Evolutionary conservation across 1,140 invertebrate genomes (phyloP).

Genomic region (Platorchestia sp.): DNA sequence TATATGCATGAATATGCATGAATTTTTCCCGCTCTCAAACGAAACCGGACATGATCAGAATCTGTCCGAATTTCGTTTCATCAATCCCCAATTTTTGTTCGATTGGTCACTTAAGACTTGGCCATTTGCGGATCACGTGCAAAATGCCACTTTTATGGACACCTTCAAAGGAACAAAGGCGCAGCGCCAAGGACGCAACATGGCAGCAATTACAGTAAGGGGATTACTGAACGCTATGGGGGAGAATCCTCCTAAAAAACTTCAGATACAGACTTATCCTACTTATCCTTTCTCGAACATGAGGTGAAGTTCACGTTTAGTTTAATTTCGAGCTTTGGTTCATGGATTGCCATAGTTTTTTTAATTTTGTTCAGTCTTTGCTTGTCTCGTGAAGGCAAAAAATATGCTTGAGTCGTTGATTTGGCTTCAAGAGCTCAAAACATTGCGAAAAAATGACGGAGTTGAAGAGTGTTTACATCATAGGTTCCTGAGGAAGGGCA

Average conservation of each 20-base stretch:
- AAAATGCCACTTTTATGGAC: not conserved
- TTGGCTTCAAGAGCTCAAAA: not conserved
- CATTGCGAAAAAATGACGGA: too few species aligned
- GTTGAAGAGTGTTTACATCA: too few species aligned
- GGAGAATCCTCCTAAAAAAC: not conserved
- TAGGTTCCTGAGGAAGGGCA: too few species aligned
- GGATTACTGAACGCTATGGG: not conserved
- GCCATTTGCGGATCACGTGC: not conserved
- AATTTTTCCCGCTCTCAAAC: too few species aligned
- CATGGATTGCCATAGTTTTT: too few species aligned
- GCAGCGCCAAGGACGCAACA: not conserved
- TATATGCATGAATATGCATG: not conserved
- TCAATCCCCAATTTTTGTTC: not conserved
- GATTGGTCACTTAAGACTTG: not conserved
- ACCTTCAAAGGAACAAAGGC: not conserved
- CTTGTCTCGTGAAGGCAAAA: too few species aligned
- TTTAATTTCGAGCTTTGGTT: too few species aligned
- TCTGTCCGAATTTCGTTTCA: not conserved
- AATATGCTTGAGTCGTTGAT: not conserved
- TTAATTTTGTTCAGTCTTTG: too few species aligned
- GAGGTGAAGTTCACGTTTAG: not conserved
- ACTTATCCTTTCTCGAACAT: not conserved
- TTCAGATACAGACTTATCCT: not conserved
- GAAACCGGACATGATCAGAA: not conserved
- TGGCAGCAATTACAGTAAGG: not conserved